phyloP scores from a whole-genome alignment of 35 echinoderm and acorn worm species.

The Ptychodera flava region DNA sequence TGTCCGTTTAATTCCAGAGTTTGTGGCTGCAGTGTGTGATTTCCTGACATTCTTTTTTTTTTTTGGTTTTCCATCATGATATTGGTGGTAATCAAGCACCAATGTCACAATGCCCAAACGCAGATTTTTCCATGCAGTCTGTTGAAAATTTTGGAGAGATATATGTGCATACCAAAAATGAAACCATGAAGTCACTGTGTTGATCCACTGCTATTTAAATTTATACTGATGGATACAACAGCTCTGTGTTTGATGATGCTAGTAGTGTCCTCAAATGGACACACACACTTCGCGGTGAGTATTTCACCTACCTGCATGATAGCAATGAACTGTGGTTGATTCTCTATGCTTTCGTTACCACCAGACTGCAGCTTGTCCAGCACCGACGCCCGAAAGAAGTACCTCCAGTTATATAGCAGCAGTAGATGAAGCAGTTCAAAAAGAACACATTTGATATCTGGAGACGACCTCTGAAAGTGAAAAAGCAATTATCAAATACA shows the following conservation, averaged over 20 bases:
- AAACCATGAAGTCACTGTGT: no score
- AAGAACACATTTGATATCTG: conserved; percentile 92
- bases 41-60: no score
- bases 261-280: no score
- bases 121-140: neutral
- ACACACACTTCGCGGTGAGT: no score
- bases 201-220: no score
- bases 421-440: conserved; percentile 84
- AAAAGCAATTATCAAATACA: neutral
- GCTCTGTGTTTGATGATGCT: no score
- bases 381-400: conserved; percentile 77
- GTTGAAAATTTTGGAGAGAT: neutral
- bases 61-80: no score
- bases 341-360: conserved; percentile 63
- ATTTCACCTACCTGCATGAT: conserved; percentile 99
- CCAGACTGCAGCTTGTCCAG: conserved; percentile 58
- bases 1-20: no score
- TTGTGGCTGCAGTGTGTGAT: no score
- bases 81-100: no score
- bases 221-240: no score
- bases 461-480: conserved; percentile 66
- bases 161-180: neutral
- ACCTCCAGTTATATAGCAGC: conserved; percentile 93
- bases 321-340: conserved; percentile 87
- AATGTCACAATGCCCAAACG: no score